A percentile compares a stretch with the other conserved stretches of the same genome.
phyloP scores from a whole-genome alignment of 2,888 invertebrate genomes.

The Adela reaumurella region DNA sequence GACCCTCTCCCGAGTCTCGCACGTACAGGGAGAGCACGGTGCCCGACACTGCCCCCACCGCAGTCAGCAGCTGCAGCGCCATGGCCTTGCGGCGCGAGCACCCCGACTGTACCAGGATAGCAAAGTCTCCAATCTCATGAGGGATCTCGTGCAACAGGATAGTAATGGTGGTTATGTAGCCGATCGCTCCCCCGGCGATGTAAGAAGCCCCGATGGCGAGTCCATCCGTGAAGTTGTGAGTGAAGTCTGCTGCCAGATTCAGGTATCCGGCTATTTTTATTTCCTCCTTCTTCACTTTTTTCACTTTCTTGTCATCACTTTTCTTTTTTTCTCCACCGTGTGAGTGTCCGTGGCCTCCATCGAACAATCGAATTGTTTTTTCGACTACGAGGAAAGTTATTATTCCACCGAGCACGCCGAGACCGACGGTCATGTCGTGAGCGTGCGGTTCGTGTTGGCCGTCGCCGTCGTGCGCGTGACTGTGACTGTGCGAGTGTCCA shows the following conservation, averaged over 20 bases:
- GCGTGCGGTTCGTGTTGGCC: conserved; percentile 53
- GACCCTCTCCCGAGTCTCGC: conserved; percentile 66
- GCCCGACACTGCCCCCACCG: conserved; percentile 91
- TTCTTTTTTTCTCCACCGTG: conserved; percentile 54
- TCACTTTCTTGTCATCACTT: conserved; percentile 37
- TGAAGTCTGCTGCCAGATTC: conserved; percentile 96
- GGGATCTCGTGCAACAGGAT: conserved; percentile 98
- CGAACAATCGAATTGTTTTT: conserved; percentile 83
- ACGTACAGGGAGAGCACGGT: conserved; percentile 83
- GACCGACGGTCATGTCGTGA: conserved; percentile 87
- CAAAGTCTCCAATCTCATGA: conserved; percentile 99
- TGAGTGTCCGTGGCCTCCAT: conserved; percentile 77
- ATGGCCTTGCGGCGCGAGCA: conserved; percentile 93
- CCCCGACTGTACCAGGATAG: conserved; percentile 96
- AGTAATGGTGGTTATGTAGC: conserved; percentile 89
- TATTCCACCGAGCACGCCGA: conserved; percentile 93
- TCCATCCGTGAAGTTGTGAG: conserved; percentile 99
- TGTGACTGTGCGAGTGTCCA: conserved; percentile 44
- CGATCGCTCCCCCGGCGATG: conserved; percentile 84
- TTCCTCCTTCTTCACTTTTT: conserved; percentile 31
- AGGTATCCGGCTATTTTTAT: conserved; percentile 73
- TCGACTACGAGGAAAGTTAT: conserved; percentile 91
- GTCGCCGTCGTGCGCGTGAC: conserved; percentile 48
- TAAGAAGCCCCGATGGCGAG: conserved; percentile 98
- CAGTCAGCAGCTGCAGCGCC: conserved; percentile 89